Conservation (phyloP, 2,797 vertebrate genomes). For the Sorex maritimensis region DNA sequence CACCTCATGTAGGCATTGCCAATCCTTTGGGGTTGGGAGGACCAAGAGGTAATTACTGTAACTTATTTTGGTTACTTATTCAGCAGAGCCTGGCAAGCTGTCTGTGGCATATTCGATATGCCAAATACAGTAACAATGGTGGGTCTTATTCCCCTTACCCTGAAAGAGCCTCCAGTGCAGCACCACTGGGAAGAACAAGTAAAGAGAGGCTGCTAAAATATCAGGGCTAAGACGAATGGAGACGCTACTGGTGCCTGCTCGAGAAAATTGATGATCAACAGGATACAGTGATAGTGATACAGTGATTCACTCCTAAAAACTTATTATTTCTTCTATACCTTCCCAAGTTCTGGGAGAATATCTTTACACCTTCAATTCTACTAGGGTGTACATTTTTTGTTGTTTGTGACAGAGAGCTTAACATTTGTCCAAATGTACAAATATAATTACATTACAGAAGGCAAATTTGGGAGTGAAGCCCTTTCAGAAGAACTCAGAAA, state of each 20-base stretch:
- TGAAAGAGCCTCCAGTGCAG: no score
- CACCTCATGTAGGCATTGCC: not conserved
- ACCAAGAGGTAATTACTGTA: not conserved
- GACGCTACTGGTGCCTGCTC: no score
- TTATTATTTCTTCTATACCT: not conserved
- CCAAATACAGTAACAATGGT: no score
- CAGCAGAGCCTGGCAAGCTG: no score
- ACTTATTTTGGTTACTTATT: not conserved
- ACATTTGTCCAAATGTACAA: not conserved
- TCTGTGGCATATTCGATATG: no score
- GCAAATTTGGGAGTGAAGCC: not conserved
- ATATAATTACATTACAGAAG: conserved; percentile 24
- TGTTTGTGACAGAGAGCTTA: not conserved
- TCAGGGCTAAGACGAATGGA: no score
- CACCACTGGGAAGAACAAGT: no score
- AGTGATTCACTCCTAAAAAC: not conserved
- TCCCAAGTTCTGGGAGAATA: not conserved
- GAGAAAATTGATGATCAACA: no score
- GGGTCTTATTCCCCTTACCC: no score
- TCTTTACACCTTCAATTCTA: not conserved
- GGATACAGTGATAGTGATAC: no score
- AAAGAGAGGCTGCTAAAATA: no score
- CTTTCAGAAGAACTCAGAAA: not conserved
- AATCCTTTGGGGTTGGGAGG: not conserved
- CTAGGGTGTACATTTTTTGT: not conserved